These are phyloP conservation scores for Oxyteleia sp. DNA, from an alignment of 2,888 invertebrate genomes.

Conservation along the genomic window DNA sequence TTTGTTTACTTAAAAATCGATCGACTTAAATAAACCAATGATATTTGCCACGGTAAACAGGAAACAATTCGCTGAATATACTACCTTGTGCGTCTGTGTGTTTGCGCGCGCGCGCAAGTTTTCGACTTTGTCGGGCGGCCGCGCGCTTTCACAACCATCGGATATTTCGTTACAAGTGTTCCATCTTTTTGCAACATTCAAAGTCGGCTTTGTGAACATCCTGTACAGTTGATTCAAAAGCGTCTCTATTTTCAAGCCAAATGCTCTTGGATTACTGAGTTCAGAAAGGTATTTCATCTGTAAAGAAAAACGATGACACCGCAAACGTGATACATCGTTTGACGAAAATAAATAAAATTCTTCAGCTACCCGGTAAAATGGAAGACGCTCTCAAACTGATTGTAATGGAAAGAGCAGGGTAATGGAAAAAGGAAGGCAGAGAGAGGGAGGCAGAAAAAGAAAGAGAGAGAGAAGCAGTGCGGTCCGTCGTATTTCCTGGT, in stretches of 20 bases:
- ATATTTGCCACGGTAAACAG: constrained; percentile 12
- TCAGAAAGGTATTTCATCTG: constrained; percentile 52
- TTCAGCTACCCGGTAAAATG: constrained; percentile 25
- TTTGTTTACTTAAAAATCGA: constrained; percentile 46
- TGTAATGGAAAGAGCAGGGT: constrained; percentile 9
- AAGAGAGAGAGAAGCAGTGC: neutral
- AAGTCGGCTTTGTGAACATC: constrained; percentile 49
- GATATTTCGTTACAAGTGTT: constrained; percentile 39
- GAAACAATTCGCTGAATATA: constrained; percentile 33
- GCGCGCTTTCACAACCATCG: constrained; percentile 6
- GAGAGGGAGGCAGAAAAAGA: constrained; percentile 6
- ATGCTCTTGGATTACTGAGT: constrained; percentile 56
- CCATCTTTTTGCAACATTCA: constrained; percentile 47
- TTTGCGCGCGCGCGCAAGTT: neutral
- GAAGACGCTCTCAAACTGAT: constrained; percentile 47
- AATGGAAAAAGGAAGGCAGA: constrained; percentile 16
- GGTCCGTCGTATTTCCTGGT: neutral
- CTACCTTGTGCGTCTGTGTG: neutral
- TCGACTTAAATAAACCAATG: constrained; percentile 41
- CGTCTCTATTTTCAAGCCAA: constrained; percentile 55
- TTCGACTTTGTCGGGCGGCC: constrained; percentile 6
- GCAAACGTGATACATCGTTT: constrained; percentile 54
- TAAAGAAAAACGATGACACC: constrained; percentile 54
- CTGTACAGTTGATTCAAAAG: constrained; percentile 38
- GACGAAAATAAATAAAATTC: constrained; percentile 53